Percentiles rank a stretch among this genome's conserved stretches.
These are phyloP conservation scores for Venusia cambrica DNA, from an alignment of 2,888 invertebrate genomes.

Conservation along the genomic window DNA sequence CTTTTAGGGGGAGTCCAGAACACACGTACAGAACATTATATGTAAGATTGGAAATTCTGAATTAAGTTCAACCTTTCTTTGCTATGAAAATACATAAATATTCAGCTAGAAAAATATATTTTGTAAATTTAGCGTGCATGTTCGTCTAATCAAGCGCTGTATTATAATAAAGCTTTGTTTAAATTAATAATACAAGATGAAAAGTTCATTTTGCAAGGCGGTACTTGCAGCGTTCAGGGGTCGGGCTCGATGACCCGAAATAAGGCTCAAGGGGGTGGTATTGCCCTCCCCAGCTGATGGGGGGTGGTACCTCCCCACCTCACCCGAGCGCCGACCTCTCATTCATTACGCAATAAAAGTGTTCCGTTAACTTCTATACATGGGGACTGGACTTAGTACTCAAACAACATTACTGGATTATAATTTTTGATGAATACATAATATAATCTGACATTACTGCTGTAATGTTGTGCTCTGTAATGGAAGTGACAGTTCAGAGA, in stretches of 20 bases:
- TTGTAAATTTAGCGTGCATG: slow-evolving; percentile 24
- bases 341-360: slow-evolving; percentile 80
- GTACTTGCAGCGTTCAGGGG: slow-evolving; percentile 63
- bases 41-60: no score
- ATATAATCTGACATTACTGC: no score
- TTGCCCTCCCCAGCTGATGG: slow-evolving; percentile 51
- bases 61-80: no score
- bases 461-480: no score
- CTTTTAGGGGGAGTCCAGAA: no score
- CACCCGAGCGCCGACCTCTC: slow-evolving; percentile 70
- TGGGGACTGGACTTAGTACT: slow-evolving; percentile 30
- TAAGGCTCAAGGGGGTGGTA: slow-evolving; percentile 69
- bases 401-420: slow-evolving; percentile 30
- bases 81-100: no score
- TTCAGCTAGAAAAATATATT: slow-evolving; percentile 8
- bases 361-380: slow-evolving; percentile 56
- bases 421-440: no score
- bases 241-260: slow-evolving; percentile 79
- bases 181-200: slow-evolving; percentile 69
- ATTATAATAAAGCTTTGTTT: slow-evolving; percentile 52
- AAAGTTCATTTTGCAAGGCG: slow-evolving; percentile 70
- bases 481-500: no score
- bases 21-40: no score
- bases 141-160: slow-evolving; percentile 32
- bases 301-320: slow-evolving; percentile 37